A percentile compares a stretch with the other conserved stretches of the same genome.
These are phyloP conservation scores for Turritopsis dohrnii DNA, from an alignment of 30 jellyfish, hydroid and myxozoan genomes.

Conservation along the genomic window DNA sequence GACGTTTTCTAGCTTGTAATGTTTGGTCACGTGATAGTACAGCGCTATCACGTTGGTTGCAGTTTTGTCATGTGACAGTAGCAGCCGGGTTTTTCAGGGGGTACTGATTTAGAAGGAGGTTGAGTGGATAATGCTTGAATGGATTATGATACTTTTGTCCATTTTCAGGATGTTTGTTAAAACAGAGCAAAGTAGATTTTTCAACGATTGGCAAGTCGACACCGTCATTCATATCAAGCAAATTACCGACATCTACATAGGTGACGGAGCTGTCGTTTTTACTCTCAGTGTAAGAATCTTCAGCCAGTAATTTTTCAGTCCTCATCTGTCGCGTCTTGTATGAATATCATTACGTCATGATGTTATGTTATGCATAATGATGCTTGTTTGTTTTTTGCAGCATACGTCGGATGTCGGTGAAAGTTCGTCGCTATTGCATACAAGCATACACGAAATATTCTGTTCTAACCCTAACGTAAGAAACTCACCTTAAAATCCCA, in stretches of 20 bases:
- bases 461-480: background rate
- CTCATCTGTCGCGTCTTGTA: no score
- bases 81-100: background rate
- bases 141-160: background rate
- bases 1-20: no score
- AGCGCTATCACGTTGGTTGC: background rate
- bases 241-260: background rate
- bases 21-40: no score
- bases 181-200: constrained; percentile 14
- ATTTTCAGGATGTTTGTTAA: background rate
- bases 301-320: background rate
- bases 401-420: background rate
- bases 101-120: background rate
- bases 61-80: background rate
- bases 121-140: background rate
- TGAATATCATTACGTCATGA: no score
- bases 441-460: background rate
- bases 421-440: background rate
- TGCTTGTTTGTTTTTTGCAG: background rate
- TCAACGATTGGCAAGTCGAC: constrained; percentile 22
- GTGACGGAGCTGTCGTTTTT: constrained; percentile 10
- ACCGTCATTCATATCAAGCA: background rate
- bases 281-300: background rate
- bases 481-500: background rate
- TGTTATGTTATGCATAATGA: no score